A percentile compares a stretch with the other conserved stretches of the same genome.
Conservation (phyloP, 2,797 vertebrate species). For the Epinephelus coioides region DNA sequence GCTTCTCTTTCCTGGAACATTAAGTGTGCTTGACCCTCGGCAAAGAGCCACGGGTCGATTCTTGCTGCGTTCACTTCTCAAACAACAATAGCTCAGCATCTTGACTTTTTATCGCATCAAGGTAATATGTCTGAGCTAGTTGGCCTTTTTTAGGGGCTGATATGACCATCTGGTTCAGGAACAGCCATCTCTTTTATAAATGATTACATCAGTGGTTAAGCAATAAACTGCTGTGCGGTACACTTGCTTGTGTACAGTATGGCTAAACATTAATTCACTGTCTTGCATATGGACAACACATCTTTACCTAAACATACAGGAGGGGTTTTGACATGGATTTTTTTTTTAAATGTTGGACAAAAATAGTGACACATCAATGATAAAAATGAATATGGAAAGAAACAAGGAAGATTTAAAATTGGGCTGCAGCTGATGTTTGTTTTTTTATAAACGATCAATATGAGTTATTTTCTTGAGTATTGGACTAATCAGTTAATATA, state of each 20-base stretch:
- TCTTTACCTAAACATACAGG: neutral
- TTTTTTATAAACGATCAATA: neutral
- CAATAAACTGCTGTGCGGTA: neutral
- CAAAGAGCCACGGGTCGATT: slow-evolving; percentile 22
- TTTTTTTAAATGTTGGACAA: neutral
- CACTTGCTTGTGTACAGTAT: neutral
- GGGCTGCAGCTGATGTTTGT: neutral
- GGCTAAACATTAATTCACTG: slow-evolving; percentile 2
- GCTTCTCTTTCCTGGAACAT: slow-evolving; percentile 57
- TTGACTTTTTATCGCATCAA: neutral
- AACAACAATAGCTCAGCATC: slow-evolving; percentile 8
- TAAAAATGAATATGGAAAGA: neutral
- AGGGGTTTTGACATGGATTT: neutral
- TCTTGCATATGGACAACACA: neutral
- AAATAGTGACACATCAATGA: neutral
- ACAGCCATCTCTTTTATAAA: neutral
- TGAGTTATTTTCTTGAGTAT: neutral
- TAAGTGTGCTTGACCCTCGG: slow-evolving; percentile 22
- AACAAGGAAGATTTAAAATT: neutral
- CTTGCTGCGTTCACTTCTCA: slow-evolving; percentile 20
- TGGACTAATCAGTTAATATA: too few relatives aligned
- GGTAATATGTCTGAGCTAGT: neutral
- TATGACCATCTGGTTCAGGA: neutral
- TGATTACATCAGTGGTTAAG: slow-evolving; percentile 8
- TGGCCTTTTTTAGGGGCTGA: neutral